phyloP scores from a whole-genome alignment of 2,888 invertebrate species.

The Horisme vitalbata region DNA sequence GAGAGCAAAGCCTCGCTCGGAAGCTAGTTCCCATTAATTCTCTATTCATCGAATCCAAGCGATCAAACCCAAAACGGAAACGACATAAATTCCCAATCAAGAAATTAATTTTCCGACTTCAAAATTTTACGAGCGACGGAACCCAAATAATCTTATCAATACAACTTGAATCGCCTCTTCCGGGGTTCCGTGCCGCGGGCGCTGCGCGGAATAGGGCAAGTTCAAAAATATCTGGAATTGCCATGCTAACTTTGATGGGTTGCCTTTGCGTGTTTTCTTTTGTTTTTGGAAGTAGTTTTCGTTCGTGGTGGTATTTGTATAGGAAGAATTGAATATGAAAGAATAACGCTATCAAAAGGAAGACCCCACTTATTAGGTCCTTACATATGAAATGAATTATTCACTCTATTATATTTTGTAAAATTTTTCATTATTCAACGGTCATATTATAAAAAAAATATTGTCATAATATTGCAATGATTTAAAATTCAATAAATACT shows the following conservation, averaged over 20 bases:
- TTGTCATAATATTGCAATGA: too few relatives aligned
- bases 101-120: constrained; percentile 17
- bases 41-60: neutral
- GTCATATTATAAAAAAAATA: too few relatives aligned
- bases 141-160: constrained; percentile 35
- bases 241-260: neutral
- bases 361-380: too few relatives aligned
- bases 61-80: constrained; percentile 12
- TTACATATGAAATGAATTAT: too few relatives aligned
- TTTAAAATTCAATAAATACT: too few relatives aligned
- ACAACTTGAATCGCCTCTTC: constrained; percentile 40
- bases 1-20: too few relatives aligned
- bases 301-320: too few relatives aligned
- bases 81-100: constrained; percentile 20
- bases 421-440: too few relatives aligned
- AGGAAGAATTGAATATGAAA: too few relatives aligned
- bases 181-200: constrained; percentile 14
- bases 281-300: neutral
- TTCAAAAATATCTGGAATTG: constrained; percentile 4
- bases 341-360: too few relatives aligned
- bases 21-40: too few relatives aligned
- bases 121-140: constrained; percentile 17
- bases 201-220: neutral
- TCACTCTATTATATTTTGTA: too few relatives aligned
- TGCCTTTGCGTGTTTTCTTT: neutral